Evolutionary conservation across 2,888 invertebrate species (phyloP).

Genomic region (Temnothorax rugatulus): DNA sequence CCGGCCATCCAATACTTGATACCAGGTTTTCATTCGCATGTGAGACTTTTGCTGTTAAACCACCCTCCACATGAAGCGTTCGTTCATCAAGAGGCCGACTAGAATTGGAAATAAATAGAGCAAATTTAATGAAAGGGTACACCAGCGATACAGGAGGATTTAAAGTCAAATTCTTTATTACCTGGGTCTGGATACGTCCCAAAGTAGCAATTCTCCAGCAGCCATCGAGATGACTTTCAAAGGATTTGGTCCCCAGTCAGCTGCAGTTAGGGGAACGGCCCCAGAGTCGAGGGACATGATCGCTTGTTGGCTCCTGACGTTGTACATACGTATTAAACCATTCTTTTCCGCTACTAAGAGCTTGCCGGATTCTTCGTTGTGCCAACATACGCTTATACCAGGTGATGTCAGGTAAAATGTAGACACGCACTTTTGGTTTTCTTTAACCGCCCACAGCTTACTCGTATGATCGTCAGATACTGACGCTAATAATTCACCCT

Average conservation of each 20-base stretch:
- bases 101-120: constrained; percentile 56
- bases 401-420: constrained; percentile 90
- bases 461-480: constrained; percentile 93
- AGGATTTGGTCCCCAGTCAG: constrained; percentile 91
- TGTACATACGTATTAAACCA: constrained; percentile 92
- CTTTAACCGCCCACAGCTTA: constrained; percentile 89
- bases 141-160: background rate
- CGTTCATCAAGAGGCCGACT: constrained; percentile 89
- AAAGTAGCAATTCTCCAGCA: constrained; percentile 90
- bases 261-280: constrained; percentile 89
- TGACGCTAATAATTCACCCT: constrained; percentile 91
- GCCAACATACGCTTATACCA: constrained; percentile 90
- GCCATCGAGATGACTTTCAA: constrained; percentile 89
- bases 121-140: background rate
- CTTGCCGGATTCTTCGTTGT: constrained; percentile 90
- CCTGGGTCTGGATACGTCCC: constrained; percentile 91
- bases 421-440: constrained; percentile 87
- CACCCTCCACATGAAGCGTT: constrained; percentile 89
- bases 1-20: constrained; percentile 90
- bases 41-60: constrained; percentile 89
- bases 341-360: constrained; percentile 92
- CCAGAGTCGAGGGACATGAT: constrained; percentile 90
- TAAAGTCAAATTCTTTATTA: constrained; percentile 74
- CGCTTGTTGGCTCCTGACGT: constrained; percentile 89
- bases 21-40: constrained; percentile 89